phyloP scores from a whole-genome alignment of 2,797 vertebrate genomes.

The Lepilemur ruficaudatus region DNA sequence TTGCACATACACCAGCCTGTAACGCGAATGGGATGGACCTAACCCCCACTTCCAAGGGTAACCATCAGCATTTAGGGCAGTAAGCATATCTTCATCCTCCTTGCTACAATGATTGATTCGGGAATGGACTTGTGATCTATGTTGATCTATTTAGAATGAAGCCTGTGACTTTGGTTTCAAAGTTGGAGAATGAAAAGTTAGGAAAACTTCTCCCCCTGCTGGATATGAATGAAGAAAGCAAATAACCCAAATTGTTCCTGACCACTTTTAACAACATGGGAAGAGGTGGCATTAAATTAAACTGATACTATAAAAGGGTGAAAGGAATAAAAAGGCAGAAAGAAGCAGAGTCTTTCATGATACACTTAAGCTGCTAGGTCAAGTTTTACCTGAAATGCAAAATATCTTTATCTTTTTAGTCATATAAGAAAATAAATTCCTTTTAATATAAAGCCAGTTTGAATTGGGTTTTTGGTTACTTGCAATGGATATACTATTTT shows the following conservation, averaged over 20 bases:
- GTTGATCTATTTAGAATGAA: not conserved
- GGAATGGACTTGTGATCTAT: not conserved
- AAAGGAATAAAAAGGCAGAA: not conserved
- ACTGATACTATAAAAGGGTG: not conserved
- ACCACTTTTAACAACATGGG: not conserved
- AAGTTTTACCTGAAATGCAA: not conserved
- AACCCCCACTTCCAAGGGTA: not conserved
- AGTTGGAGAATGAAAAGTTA: not conserved
- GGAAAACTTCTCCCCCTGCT: constrained; percentile 35
- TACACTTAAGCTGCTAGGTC: not conserved
- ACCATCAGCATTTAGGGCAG: not conserved
- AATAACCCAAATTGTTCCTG: not conserved
- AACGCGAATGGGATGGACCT: not conserved
- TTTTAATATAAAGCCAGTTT: constrained; percentile 23
- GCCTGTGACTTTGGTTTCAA: not conserved
- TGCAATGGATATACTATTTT: not conserved
- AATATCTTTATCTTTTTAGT: not conserved
- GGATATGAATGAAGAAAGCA: not conserved
- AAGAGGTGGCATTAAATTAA: not conserved
- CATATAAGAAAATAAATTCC: not conserved
- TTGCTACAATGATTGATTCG: not conserved
- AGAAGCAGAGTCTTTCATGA: not conserved
- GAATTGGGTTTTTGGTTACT: not conserved
- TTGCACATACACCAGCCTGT: not conserved
- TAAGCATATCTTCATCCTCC: not conserved